A percentile compares a stretch with the other conserved stretches of the same genome.
Evolutionary conservation across 2,888 invertebrate species (phyloP).

Genomic region (Trachelus iudaicus): DNA sequence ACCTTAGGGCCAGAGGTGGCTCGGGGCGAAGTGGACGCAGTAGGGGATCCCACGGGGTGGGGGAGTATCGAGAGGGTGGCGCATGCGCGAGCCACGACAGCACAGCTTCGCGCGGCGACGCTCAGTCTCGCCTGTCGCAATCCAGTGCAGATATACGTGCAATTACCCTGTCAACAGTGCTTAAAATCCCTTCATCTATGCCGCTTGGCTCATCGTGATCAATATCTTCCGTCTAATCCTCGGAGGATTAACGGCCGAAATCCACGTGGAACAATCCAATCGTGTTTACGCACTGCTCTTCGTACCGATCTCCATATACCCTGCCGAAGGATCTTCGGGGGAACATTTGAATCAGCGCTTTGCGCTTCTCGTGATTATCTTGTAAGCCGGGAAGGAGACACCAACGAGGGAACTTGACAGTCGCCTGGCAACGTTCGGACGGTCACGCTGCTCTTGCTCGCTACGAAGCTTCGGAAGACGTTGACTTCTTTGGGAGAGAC

Average conservation of each 20-base stretch:
- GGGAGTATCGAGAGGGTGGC: constrained; percentile 38
- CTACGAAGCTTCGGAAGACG: background rate
- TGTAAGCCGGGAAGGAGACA: background rate
- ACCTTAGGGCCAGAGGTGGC: background rate
- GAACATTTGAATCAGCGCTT: background rate
- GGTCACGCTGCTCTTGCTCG: background rate
- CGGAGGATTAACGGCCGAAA: background rate
- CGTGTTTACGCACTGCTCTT: background rate
- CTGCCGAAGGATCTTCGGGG: background rate
- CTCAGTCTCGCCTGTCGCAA: constrained; percentile 61
- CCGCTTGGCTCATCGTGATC: constrained; percentile 2
- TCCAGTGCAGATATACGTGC: constrained; percentile 58
- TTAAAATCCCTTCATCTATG: constrained; percentile 17
- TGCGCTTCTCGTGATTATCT: background rate
- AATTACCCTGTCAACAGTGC: constrained; percentile 52
- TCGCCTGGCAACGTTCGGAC: background rate
- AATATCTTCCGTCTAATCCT: constrained; percentile 2
- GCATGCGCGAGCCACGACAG: constrained; percentile 48
- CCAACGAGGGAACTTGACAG: background rate
- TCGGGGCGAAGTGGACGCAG: constrained; percentile 15
- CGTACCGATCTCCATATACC: background rate
- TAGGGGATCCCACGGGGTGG: constrained; percentile 24
- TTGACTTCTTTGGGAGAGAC: background rate
- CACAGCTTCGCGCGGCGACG: constrained; percentile 56
- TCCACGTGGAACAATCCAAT: background rate